Evolutionary conservation across 2,888 invertebrate species (phyloP).

Genomic region (Synergus itoensis): DNA sequence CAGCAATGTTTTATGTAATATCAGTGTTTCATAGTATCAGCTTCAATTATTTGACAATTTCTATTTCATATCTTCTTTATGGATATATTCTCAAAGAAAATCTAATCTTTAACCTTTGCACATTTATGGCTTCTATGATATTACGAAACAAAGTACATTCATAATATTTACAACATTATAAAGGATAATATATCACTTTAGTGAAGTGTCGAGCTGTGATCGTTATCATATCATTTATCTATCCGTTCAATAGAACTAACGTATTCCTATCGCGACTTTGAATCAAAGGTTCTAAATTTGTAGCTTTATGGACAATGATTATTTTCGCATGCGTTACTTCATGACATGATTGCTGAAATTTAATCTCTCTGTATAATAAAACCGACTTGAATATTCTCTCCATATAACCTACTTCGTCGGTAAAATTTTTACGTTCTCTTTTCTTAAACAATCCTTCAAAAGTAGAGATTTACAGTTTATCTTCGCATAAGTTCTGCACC

Average conservation of each 20-base stretch:
- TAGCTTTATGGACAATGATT: constrained; percentile 1
- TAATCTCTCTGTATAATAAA: neutral
- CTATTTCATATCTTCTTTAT: neutral
- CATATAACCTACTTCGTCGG: neutral
- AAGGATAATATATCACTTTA: constrained; percentile 20
- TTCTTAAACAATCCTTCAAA: neutral
- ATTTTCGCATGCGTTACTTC: neutral
- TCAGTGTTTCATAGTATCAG: neutral
- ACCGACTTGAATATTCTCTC: neutral
- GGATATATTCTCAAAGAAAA: neutral
- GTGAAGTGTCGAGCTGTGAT: neutral
- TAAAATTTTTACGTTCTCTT: neutral
- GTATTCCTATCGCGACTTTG: neutral
- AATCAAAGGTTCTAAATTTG: constrained; percentile 1
- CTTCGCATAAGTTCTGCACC: no score
- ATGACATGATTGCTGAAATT: neutral
- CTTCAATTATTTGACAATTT: neutral
- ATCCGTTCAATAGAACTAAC: neutral
- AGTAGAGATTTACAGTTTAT: no score
- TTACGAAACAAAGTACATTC: constrained; percentile 1
- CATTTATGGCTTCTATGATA: neutral
- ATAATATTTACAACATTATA: neutral
- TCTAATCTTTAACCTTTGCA: neutral
- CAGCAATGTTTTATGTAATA: no score
- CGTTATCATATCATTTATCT: constrained; percentile 16